These are phyloP conservation scores for Scelioninae gen. 1 DNA, from an alignment of 2,888 invertebrate species.

Conservation along the genomic window DNA sequence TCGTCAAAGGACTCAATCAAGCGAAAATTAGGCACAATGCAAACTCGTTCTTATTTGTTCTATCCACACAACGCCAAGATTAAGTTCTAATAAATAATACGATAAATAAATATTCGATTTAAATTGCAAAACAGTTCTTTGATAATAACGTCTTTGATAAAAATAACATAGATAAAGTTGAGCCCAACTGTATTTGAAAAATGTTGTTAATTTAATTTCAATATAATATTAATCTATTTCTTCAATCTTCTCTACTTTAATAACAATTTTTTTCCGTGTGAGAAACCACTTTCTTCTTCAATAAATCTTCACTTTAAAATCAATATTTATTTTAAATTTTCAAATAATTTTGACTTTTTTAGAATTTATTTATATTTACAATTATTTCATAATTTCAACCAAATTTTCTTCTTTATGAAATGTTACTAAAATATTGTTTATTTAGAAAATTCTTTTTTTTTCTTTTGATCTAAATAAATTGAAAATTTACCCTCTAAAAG, in stretches of 20 bases:
- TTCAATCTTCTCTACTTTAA: too few species aligned
- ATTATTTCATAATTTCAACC: too few species aligned
- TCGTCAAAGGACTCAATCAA: conserved; percentile 36
- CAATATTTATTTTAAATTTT: too few species aligned
- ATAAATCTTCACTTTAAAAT: too few species aligned
- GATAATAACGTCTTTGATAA: conserved; percentile 39
- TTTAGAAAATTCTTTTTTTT: too few species aligned
- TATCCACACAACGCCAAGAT: conserved; percentile 4
- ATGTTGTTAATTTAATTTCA: neutral
- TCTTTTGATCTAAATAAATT: too few species aligned
- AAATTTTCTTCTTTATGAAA: neutral
- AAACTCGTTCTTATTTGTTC: conserved; percentile 10
- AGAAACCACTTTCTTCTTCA: too few species aligned
- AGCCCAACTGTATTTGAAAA: conserved; percentile 15
- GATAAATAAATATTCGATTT: conserved; percentile 33
- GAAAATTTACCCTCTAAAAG: conserved; percentile 82
- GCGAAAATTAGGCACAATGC: conserved; percentile 36
- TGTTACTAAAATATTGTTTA: neutral
- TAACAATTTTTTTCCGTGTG: too few species aligned
- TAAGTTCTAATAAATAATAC: conserved; percentile 31
- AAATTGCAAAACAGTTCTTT: conserved; percentile 44
- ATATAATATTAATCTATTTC: neutral
- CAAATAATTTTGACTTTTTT: too few species aligned
- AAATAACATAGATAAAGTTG: conserved; percentile 43
- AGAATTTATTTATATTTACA: too few species aligned